Base-by-base conservation (phyloP, 2,888 invertebrate genomes). In the Molanna angustata region DNA sequence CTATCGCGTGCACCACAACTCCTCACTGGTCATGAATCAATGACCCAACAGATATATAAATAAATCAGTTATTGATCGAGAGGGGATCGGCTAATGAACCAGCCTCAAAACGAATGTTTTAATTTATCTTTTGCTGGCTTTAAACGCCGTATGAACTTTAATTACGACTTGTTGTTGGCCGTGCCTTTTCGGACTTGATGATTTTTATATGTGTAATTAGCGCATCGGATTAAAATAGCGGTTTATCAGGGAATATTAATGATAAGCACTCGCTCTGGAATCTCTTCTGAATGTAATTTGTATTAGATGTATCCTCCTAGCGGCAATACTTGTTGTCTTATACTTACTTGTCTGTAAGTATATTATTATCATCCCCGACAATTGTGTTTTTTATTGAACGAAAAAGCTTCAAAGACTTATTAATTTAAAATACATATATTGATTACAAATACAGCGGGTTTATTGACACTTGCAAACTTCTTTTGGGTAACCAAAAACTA, bases 91-190 rank as follows among this genome's bases (percentile, higher is more conserved):
- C 57, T 57, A 59, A 57, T 57, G 57, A 59, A 57, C 59, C 57
- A 47, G 52, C 56, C 48, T 49, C 56, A 52, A 52, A 57, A 57
- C 55, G 55, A 57, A 59, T 57, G 59, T 59, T 59, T 59, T 59
- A 57, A 59, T 59, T 59, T 59, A 59, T 59, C 59, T 59, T 57
- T 59, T 59, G 56, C 54, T 56, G 56, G 56, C 41, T 46, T 50
- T 50, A 54, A 54, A 43, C 49, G 37, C 49, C 54, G 46, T 40
- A 51, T 47, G 57, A 48, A 52, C 49, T 56, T 56, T 59, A 52
- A 59, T 59, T 59, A 54, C 52, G 52, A 51, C 42, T 49, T 56
- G 53, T 52, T 46, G 52, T 47, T 52, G 31, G 47, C 40, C 42
- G 17, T n/a, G n/a, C 1, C 7, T 40, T 41, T 49, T 49, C 21